phyloP scores from a whole-genome alignment of 64 coral and sea anemone species.

The Dendrophyllia cribrosa region DNA sequence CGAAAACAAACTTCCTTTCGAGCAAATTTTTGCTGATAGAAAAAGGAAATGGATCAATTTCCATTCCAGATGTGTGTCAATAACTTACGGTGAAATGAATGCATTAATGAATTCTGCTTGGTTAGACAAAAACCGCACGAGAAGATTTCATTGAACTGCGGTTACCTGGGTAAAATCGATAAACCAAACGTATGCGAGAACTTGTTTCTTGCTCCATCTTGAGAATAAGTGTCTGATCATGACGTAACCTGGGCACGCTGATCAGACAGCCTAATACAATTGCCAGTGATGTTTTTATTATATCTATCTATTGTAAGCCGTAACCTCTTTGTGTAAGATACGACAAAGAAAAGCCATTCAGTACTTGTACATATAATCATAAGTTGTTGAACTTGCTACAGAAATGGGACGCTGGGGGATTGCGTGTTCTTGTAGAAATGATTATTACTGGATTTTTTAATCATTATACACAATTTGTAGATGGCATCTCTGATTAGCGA shows the following conservation, averaged over 20 bases:
- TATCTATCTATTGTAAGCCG: neutral
- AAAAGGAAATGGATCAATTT: constrained; percentile 54
- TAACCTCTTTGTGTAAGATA: neutral
- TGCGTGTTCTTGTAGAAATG: neutral
- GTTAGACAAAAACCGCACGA: neutral
- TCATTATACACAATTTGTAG: constrained; percentile 30
- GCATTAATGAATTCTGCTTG: neutral
- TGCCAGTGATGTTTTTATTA: constrained; percentile 13
- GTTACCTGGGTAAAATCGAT: neutral
- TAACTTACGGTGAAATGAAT: neutral
- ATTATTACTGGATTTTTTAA: constrained; percentile 18
- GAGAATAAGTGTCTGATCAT: neutral
- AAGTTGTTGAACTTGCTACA: neutral
- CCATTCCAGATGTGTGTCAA: constrained; percentile 19
- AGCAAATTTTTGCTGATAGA: constrained; percentile 21
- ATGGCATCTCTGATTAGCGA: constrained; percentile 36
- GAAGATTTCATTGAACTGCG: neutral
- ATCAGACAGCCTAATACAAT: neutral
- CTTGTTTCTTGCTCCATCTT: no score
- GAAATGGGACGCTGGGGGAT: neutral
- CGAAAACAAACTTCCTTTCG: constrained; percentile 22
- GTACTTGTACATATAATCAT: neutral
- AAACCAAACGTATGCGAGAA: neutral
- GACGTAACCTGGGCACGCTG: neutral
- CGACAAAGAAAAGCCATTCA: neutral